Base-by-base conservation (phyloP, 2,797 vertebrate genomes). In the Onychomys torridus region DNA sequence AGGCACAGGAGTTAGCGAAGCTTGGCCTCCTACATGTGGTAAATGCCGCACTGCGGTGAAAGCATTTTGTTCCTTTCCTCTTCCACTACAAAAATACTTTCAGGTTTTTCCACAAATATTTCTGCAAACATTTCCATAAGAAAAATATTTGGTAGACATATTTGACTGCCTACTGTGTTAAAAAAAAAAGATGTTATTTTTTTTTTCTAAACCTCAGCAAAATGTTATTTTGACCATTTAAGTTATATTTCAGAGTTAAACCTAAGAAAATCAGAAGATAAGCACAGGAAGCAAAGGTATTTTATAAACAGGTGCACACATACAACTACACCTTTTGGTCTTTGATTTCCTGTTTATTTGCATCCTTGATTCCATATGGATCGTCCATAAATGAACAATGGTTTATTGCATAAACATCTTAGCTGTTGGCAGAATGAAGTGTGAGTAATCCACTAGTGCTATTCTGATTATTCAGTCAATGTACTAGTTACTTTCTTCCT, bases 341-440 rank as follows among this genome's bases (percentile, higher is more conserved):
- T 71, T 61, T 59, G 2, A 25, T 14, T 93, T 92, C 57, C 34
- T 19, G 16, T 77, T 71, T 83, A 29, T 84, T 83, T 96, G 10
- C 46, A 13, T 94, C 55, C 8, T 49, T 77, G n/a, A 34, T 29
- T 91, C 46, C 12, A 49, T 79, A 77, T 52, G 46, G 9, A 49
- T 13, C 55, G 93, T 83, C 49, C 14, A 6, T 79, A 52, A 61
- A 37, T 86, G 67, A 43, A 43, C 63, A 91, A 5, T 85, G 89
- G 40, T 95, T 93, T 69, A 43, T 85, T 86, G 40, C 79, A 89
- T 92, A 81, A 89, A 52, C 71, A 93, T 87, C 84, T 82, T 71
- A 82, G 29, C 55, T 85, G 4, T 86, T 94, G 63, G 23, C 52
- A 61, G 52, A 82, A 16, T 81, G 49, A 67, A 52, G 14, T 90